Conservation (phyloP, 2,888 invertebrate genomes). For the Netelia virgata region DNA sequence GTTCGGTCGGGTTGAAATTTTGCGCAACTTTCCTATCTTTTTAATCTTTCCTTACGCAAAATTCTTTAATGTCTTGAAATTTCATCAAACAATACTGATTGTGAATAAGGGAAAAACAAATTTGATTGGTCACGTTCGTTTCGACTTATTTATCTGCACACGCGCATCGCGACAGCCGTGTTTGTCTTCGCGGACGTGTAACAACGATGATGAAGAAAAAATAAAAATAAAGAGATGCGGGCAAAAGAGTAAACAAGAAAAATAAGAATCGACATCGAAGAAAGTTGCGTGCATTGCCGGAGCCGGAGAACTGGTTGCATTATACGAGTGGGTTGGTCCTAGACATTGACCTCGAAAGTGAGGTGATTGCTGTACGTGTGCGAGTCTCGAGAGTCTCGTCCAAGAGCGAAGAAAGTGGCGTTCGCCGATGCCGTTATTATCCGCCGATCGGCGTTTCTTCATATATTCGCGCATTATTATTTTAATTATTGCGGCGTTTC, state of each 20-base stretch:
- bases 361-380: constrained; percentile 72
- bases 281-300: constrained; percentile 57
- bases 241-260: constrained; percentile 7
- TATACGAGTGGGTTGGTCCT: constrained; percentile 66
- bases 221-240: not conserved
- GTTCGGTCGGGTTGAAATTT: too few relatives aligned
- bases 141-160: not conserved
- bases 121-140: not conserved
- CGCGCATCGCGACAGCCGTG: not conserved
- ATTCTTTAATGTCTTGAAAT: not conserved
- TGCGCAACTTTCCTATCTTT: not conserved
- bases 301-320: constrained; percentile 62
- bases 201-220: not conserved
- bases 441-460: not conserved
- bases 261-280: constrained; percentile 56
- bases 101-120: not conserved
- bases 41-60: not conserved
- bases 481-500: not conserved
- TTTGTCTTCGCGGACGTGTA: constrained; percentile 21
- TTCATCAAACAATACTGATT: not conserved
- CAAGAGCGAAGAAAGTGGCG: constrained; percentile 85
- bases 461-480: not conserved
- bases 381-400: constrained; percentile 40
- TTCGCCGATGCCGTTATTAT: constrained; percentile 52
- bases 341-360: constrained; percentile 82